A percentile compares a stretch with the other conserved stretches of the same genome.
phyloP scores from a whole-genome alignment of 2,113 vertebrate genomes.

The Campylorhamphus procurvoides region DNA sequence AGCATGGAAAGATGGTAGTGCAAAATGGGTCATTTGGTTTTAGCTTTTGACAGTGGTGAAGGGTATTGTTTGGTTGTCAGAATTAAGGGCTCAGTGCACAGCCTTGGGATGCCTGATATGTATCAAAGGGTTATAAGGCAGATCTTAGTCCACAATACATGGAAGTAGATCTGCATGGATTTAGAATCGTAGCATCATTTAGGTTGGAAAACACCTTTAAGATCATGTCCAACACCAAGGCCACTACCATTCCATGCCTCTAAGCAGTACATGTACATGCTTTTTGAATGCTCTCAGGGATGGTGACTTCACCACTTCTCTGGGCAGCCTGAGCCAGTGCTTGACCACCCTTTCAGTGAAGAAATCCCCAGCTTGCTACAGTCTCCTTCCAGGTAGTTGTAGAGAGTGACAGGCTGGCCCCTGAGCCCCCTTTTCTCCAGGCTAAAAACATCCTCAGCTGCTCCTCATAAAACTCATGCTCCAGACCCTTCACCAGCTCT shows the following conservation, averaged over 20 bases:
- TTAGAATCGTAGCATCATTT: neutral
- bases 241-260: neutral
- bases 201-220: neutral
- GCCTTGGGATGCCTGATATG: rapidly evolving
- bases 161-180: neutral
- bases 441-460: neutral
- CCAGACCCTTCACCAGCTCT: neutral
- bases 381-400: neutral
- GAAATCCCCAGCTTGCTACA: neutral
- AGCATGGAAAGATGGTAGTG: neutral
- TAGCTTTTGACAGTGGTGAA: neutral
- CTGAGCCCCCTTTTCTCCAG: neutral
- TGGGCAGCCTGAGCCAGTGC: neutral
- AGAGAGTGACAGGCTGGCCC: neutral
- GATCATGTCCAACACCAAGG: rapidly evolving
- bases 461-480: neutral
- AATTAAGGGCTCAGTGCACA: neutral
- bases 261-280: rapidly evolving
- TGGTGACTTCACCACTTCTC: neutral
- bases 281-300: neutral
- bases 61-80: neutral
- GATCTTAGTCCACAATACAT: neutral
- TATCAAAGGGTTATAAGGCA: neutral
- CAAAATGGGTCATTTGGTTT: neutral
- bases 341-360: neutral